Conservation (phyloP, 2,113 vertebrate genomes). For the Sciurus niger region DNA sequence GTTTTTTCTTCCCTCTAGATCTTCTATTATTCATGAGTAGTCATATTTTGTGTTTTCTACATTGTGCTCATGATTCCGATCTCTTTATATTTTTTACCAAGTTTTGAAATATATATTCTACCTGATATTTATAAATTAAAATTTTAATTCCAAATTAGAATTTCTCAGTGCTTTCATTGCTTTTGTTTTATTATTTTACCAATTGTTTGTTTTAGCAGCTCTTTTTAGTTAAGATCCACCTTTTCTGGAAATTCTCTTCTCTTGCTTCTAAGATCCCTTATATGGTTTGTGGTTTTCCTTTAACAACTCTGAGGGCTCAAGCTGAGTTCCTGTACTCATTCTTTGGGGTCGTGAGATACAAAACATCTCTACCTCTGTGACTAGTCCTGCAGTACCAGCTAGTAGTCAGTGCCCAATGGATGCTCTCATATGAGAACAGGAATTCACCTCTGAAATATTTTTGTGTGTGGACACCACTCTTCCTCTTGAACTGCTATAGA, state of each 20-base stretch:
- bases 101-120: background rate
- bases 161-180: background rate
- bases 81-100: background rate
- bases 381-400: background rate
- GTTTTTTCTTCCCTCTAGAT: too few species aligned
- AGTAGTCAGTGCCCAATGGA: background rate
- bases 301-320: too few species aligned
- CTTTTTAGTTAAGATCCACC: too few species aligned
- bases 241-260: too few species aligned
- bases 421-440: background rate
- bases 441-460: background rate
- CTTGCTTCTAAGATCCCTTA: too few species aligned
- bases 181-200: background rate
- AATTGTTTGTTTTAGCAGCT: too few species aligned
- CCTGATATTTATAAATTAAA: conserved; percentile 3
- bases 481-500: background rate
- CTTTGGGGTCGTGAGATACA: background rate
- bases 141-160: conserved; percentile 39
- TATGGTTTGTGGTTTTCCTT: too few species aligned
- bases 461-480: background rate
- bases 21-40: background rate
- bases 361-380: too few species aligned
- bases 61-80: background rate
- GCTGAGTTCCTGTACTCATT: too few species aligned
- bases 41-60: background rate